phyloP scores from a whole-genome alignment of 35 echinoderm and acorn worm genomes.

The Apostichopus japonicus region DNA sequence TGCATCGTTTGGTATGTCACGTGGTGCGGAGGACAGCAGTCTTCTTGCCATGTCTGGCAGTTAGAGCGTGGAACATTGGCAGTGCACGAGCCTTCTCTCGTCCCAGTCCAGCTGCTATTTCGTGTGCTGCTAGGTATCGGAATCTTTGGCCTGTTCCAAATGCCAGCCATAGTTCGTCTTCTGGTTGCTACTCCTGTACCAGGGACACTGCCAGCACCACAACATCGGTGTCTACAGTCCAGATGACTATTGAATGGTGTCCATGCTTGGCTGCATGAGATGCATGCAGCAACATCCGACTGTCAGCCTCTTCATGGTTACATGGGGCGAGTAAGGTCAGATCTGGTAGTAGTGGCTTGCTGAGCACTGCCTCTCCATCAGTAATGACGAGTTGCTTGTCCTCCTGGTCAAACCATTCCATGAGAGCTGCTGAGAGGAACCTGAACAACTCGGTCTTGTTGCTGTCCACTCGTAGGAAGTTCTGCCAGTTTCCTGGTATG shows the following conservation, averaged over 20 bases:
- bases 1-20: slow-evolving; percentile 26
- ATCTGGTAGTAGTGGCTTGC: too few relatives aligned
- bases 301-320: too few relatives aligned
- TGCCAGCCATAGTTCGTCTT: too few relatives aligned
- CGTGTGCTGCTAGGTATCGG: slow-evolving; percentile 51
- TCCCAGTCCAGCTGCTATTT: slow-evolving; percentile 30
- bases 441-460: slow-evolving; percentile 54
- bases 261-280: too few relatives aligned
- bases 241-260: too few relatives aligned
- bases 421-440: too few relatives aligned
- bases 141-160: not conserved
- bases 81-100: slow-evolving; percentile 37
- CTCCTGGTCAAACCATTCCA: not conserved
- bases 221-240: too few relatives aligned
- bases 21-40: slow-evolving; percentile 12
- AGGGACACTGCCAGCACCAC: too few relatives aligned
- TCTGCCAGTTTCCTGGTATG: slow-evolving; percentile 33
- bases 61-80: slow-evolving; percentile 61
- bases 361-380: too few relatives aligned
- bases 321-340: too few relatives aligned
- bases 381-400: slow-evolving; percentile 1
- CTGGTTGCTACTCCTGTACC: too few relatives aligned
- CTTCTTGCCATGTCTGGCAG: slow-evolving; percentile 58
- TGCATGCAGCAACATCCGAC: too few relatives aligned
- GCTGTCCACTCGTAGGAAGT: slow-evolving; percentile 56